These are phyloP conservation scores for Lontra canadensis DNA, from an alignment of 2,113 vertebrate species.

Conservation along the genomic window DNA sequence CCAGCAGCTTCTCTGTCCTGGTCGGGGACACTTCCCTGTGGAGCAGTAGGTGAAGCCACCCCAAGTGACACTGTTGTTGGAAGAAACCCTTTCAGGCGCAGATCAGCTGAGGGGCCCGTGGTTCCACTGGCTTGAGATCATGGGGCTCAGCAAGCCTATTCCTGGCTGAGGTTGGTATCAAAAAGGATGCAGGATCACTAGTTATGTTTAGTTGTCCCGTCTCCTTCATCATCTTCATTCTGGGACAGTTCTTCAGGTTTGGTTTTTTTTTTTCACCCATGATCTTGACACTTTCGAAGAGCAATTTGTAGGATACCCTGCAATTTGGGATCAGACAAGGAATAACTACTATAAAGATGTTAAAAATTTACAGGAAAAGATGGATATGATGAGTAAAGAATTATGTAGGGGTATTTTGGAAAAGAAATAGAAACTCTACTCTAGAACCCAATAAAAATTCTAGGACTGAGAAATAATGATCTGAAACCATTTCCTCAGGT, in stretches of 20 bases:
- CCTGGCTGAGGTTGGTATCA: not conserved
- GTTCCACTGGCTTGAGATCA: not conserved
- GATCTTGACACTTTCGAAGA: not conserved
- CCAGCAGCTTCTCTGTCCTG: not conserved
- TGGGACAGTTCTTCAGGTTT: not conserved
- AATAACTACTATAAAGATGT: not conserved
- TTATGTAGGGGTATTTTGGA: not conserved
- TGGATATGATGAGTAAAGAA: not conserved
- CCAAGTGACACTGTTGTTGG: not conserved
- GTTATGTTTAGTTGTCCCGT: not conserved
- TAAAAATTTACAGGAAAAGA: not conserved
- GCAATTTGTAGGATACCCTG: not conserved
- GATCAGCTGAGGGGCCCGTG: accelerated
- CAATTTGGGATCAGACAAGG: not conserved
- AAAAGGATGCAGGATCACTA: not conserved
- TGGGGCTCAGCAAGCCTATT: not conserved
- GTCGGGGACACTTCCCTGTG: not conserved
- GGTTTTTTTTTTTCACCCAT: not conserved
- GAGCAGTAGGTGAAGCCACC: not conserved
- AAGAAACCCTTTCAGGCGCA: not conserved
- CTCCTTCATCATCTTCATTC: not conserved
- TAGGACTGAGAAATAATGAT: not conserved
- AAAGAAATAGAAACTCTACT: not conserved
- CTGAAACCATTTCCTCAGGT: not conserved
- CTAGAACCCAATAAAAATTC: not conserved